These are phyloP conservation scores for Abramis brama DNA, from an alignment of 2,113 vertebrate genomes.

Conservation along the genomic window DNA sequence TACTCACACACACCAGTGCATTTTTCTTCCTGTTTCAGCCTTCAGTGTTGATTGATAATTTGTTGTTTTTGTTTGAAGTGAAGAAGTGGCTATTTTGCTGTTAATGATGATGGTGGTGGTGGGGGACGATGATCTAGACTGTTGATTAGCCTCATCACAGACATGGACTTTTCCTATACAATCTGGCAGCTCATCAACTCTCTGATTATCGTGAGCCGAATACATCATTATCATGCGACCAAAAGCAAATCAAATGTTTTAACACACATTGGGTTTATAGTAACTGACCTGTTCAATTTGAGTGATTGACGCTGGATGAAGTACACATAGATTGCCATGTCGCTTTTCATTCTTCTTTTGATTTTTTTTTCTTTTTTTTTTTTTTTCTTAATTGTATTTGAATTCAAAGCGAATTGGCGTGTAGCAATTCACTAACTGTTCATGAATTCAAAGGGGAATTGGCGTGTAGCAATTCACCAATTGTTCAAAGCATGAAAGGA, in stretches of 20 bases:
- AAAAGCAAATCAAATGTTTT: conserved; percentile 2
- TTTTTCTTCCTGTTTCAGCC: conserved; percentile 1
- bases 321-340: neutral
- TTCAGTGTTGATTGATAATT: conserved; percentile 34
- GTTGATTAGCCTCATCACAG: conserved; percentile 54
- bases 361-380: neutral
- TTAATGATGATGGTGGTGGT: conserved; percentile 50
- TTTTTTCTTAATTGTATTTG: neutral
- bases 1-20: neutral
- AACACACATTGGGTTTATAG: neutral
- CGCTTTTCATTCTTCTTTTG: neutral
- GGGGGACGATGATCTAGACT: conserved; percentile 34
- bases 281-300: neutral
- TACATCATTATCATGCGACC: conserved; percentile 24
- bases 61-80: conserved; percentile 38
- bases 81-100: conserved; percentile 44
- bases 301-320: conserved; percentile 4
- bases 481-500: conserved; percentile 2
- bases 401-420: neutral
- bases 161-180: conserved; percentile 38
- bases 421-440: neutral
- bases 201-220: conserved; percentile 5
- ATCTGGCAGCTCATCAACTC: conserved; percentile 42
- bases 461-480: neutral
- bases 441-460: neutral